Evolutionary conservation across 2,888 invertebrate genomes (phyloP).

Genomic region (Strigamia transsilvanica): DNA sequence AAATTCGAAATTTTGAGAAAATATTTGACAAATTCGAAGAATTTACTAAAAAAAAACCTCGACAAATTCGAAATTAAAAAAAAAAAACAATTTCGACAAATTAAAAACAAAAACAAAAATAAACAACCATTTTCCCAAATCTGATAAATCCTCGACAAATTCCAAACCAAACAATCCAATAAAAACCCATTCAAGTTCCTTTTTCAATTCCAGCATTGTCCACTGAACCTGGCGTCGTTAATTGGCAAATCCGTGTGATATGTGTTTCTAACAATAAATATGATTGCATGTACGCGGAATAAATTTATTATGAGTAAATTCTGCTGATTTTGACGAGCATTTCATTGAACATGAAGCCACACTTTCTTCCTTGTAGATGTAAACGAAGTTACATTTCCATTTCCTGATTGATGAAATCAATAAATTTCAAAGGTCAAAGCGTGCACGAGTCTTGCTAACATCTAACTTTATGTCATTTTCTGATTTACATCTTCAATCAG

Average conservation of each 20-base stretch:
- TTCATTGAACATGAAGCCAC: background rate
- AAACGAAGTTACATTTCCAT: conserved; percentile 24
- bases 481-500: background rate
- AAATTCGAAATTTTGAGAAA: no score
- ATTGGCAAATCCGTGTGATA: background rate
- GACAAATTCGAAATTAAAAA: no score
- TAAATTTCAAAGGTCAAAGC: conserved; percentile 41
- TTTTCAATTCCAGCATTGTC: no score
- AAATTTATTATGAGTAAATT: background rate
- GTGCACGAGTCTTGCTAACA: background rate
- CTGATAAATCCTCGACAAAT: no score
- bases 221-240: background rate
- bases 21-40: no score
- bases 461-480: background rate
- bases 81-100: no score
- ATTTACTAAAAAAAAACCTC: no score
- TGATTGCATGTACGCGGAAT: background rate
- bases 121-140: no score
- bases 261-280: background rate
- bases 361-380: conserved; percentile 1
- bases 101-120: no score
- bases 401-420: conserved; percentile 44
- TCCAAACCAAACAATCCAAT: no score
- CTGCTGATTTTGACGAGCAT: background rate
- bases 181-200: no score